phyloP scores from a whole-genome alignment of 2,888 invertebrate species.

The Lasioglossum morio region DNA sequence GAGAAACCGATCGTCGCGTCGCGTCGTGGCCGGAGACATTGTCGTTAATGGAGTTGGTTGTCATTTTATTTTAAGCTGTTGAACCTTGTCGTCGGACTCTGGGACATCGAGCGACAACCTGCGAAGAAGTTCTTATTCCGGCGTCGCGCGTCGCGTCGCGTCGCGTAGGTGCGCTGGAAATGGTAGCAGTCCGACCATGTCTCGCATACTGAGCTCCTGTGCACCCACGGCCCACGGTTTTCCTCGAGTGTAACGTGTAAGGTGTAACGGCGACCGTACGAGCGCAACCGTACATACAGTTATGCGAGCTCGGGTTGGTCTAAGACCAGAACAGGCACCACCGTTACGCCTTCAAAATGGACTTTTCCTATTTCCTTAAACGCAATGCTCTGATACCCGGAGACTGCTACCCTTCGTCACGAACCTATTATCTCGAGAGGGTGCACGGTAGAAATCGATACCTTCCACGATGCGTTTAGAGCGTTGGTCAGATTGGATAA shows the following conservation, averaged over 20 bases:
- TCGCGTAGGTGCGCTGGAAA: constrained; percentile 32
- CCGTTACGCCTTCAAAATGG: constrained; percentile 50
- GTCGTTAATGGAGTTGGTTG: constrained; percentile 5
- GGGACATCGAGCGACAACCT: constrained; percentile 13
- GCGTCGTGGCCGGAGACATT: background rate
- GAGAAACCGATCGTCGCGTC: constrained; percentile 6
- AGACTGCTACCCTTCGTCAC: constrained; percentile 18
- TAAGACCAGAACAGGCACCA: background rate
- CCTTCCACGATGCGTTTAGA: constrained; percentile 7
- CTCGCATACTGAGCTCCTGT: constrained; percentile 53
- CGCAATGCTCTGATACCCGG: constrained; percentile 37
- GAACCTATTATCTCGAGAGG: constrained; percentile 45
- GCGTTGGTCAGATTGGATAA: background rate
- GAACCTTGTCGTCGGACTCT: constrained; percentile 16
- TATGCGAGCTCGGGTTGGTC: constrained; percentile 16
- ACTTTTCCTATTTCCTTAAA: constrained; percentile 52
- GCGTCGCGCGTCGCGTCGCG: too few relatives aligned
- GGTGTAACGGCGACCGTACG: too few relatives aligned
- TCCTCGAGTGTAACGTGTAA: constrained; percentile 21
- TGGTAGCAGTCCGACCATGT: constrained; percentile 42
- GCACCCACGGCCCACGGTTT: background rate
- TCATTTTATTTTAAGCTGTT: constrained; percentile 35
- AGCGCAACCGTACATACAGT: constrained; percentile 11
- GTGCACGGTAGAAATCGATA: constrained; percentile 45
- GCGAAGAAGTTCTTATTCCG: constrained; percentile 48